A percentile compares a stretch with the other conserved stretches of the same genome.
phyloP scores from a whole-genome alignment of 2,888 invertebrate species.

The Ormyrus rosae region DNA sequence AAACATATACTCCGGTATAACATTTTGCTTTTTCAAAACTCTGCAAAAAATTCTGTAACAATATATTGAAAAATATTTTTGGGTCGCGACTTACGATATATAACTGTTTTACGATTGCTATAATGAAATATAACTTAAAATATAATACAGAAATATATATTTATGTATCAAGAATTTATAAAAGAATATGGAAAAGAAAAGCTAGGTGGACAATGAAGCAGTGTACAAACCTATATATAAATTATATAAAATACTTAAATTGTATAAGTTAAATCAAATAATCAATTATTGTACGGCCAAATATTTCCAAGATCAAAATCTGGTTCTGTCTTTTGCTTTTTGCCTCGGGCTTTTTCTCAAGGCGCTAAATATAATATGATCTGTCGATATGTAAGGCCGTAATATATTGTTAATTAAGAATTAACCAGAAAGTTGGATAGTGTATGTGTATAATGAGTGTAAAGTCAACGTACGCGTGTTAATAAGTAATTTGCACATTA shows the following conservation, averaged over 20 bases:
- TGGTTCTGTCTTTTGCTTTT: slow-evolving; percentile 8
- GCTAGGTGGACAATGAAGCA: slow-evolving; percentile 25
- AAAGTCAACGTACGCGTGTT: slow-evolving; percentile 35
- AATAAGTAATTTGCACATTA: slow-evolving; percentile 31
- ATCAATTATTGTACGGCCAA: slow-evolving; percentile 26
- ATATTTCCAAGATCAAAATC: slow-evolving; percentile 29
- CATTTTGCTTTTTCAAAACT: slow-evolving; percentile 41
- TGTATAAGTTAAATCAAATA: slow-evolving; percentile 21
- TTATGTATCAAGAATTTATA: slow-evolving; percentile 49
- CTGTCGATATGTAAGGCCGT: slow-evolving; percentile 12
- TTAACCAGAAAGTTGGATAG: slow-evolving; percentile 9
- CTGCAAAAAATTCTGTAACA: slow-evolving; percentile 18
- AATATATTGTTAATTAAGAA: slow-evolving; percentile 19
- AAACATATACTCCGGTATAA: slow-evolving; percentile 53
- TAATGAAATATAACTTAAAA: slow-evolving; percentile 15
- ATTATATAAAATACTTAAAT: neutral
- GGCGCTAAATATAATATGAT: slow-evolving; percentile 9
- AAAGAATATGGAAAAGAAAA: slow-evolving; percentile 2
- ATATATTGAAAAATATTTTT: slow-evolving; percentile 21
- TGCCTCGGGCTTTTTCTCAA: neutral
- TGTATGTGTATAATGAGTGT: slow-evolving; percentile 41
- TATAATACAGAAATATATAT: slow-evolving; percentile 32
- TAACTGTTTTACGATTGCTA: neutral
- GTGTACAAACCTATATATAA: slow-evolving; percentile 26
- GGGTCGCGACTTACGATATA: neutral